Evolutionary conservation across 2,888 invertebrate genomes (phyloP).

Genomic region (Lithophane leautieri): DNA sequence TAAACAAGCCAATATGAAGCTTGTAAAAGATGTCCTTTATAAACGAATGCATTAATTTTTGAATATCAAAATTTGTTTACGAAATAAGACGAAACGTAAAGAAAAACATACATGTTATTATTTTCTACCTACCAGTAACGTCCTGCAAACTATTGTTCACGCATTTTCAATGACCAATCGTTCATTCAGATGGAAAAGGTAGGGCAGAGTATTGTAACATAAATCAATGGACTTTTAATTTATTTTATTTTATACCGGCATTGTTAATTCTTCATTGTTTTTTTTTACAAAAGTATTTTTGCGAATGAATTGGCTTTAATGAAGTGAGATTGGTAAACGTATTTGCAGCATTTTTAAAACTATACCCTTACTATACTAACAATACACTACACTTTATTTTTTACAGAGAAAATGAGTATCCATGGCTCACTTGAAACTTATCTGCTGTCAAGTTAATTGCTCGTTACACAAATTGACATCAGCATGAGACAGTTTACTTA

Average conservation of each 20-base stretch:
- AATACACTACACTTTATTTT: neutral
- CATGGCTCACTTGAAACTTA: neutral
- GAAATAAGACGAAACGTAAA: neutral
- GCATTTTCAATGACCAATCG: slow-evolving; percentile 12
- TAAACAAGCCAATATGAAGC: too few relatives aligned
- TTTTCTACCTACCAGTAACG: neutral
- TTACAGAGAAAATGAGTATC: neutral
- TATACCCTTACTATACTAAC: too few relatives aligned
- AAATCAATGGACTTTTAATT: slow-evolving; percentile 28
- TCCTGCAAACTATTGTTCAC: slow-evolving; percentile 20
- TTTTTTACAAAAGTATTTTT: slow-evolving; percentile 2
- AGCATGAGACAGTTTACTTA: neutral
- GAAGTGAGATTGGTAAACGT: neutral
- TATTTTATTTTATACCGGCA: slow-evolving; percentile 23
- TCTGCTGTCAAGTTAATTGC: neutral
- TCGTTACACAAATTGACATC: neutral
- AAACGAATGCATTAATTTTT: neutral
- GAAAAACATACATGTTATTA: neutral
- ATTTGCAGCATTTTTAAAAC: neutral
- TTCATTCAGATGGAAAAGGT: slow-evolving; percentile 19
- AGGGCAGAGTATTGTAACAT: slow-evolving; percentile 13
- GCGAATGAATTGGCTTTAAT: neutral
- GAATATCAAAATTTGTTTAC: neutral
- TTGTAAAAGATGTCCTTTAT: neutral
- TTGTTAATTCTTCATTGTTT: slow-evolving; percentile 19